A percentile compares a stretch with the other conserved stretches of the same genome.
Evolutionary conservation across 2,888 invertebrate genomes (phyloP).

Genomic region (Erebia epiphron): DNA sequence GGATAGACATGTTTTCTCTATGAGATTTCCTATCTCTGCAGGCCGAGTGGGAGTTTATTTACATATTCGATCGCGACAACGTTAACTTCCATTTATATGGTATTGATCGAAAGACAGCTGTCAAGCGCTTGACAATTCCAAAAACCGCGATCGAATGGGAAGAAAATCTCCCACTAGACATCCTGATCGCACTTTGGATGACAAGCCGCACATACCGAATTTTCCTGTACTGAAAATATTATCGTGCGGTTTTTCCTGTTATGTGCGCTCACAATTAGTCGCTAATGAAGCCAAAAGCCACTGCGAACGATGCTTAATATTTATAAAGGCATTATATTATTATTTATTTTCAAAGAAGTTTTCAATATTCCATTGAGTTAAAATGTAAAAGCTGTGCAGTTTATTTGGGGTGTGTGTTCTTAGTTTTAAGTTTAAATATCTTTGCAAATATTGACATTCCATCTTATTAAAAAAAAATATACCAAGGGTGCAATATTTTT

Average conservation of each 20-base stretch:
- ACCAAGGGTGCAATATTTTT: slow-evolving; percentile 32
- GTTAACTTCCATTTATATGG: too few species aligned
- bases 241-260: neutral
- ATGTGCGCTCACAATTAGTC: neutral
- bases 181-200: too few species aligned
- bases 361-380: slow-evolving; percentile 14
- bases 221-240: too few species aligned
- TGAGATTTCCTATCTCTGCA: too few species aligned
- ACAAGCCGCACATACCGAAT: too few species aligned
- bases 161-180: too few species aligned
- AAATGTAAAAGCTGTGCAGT: slow-evolving; percentile 29
- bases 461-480: slow-evolving; percentile 26
- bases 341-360: slow-evolving; percentile 3
- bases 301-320: neutral
- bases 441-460: slow-evolving; percentile 32
- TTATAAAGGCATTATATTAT: neutral
- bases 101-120: too few species aligned
- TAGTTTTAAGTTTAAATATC: slow-evolving; percentile 29
- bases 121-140: too few species aligned
- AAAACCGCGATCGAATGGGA: too few species aligned
- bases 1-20: too few species aligned
- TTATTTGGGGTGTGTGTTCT: slow-evolving; percentile 23
- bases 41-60: too few species aligned
- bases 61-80: too few species aligned
- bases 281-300: slow-evolving; percentile 10